Conservation (phyloP, 2,888 invertebrate genomes). For the Thysanoteuthis rhombus region DNA sequence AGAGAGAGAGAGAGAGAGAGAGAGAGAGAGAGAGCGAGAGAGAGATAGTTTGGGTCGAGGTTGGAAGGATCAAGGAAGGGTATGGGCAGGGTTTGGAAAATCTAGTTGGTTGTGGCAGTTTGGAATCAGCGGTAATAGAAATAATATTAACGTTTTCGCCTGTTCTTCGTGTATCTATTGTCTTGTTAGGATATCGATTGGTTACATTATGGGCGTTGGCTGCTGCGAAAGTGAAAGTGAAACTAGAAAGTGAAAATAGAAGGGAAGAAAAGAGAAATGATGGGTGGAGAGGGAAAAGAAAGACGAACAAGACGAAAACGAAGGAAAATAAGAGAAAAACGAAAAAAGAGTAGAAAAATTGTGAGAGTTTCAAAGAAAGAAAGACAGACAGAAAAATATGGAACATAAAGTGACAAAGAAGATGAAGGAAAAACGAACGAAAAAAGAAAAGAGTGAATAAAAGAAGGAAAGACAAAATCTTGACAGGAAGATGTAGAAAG, state of each 20-base stretch:
- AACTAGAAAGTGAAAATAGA: neutral
- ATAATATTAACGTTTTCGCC: neutral
- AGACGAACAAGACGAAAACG: neutral
- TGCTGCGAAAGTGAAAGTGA: neutral
- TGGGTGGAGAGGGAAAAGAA: neutral
- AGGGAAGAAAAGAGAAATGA: neutral
- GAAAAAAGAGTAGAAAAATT: neutral
- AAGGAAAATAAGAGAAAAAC: neutral
- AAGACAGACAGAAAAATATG: neutral
- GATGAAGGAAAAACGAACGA: neutral
- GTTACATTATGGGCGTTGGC: neutral
- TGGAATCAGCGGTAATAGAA: neutral
- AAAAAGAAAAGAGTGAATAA: neutral
- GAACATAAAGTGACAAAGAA: fast-evolving
- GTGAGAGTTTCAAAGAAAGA: neutral
- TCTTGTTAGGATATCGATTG: conserved; percentile 12
- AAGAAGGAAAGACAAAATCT: neutral
- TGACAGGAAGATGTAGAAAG: neutral
- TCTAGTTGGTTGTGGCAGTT: neutral
- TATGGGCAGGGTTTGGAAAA: neutral
- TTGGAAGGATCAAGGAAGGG: neutral
- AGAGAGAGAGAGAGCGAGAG: neutral
- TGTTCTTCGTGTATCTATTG: neutral
- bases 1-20: neutral
- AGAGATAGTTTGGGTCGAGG: neutral